phyloP scores from a whole-genome alignment of 1,140 invertebrate species.

The Drosophila albomicans region DNA sequence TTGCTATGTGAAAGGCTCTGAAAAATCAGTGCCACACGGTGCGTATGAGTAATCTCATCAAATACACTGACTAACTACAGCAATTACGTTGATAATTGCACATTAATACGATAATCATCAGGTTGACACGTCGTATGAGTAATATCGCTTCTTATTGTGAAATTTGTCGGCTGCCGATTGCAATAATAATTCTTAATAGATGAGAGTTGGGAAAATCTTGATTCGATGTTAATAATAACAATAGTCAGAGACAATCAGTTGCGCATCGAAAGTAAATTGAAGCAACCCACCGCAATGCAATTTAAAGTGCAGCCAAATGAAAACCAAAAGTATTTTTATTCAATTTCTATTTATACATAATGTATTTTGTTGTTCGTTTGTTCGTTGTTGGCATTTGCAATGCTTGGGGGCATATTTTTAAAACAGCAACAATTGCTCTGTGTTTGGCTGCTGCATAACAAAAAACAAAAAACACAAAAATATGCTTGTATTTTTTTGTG shows the following conservation, averaged over 20 bases:
- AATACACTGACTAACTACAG: slow-evolving; percentile 11
- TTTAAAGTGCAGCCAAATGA: slow-evolving; percentile 70
- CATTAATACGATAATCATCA: slow-evolving; percentile 23
- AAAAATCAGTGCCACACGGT: slow-evolving; percentile 45
- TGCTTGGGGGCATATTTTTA: slow-evolving; percentile 55
- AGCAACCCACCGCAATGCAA: slow-evolving; percentile 27
- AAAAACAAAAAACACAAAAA: not conserved
- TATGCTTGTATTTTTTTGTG: slow-evolving; percentile 28
- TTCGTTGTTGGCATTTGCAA: slow-evolving; percentile 58
- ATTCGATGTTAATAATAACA: not conserved
- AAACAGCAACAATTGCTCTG: slow-evolving; percentile 49
- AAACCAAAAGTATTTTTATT: slow-evolving; percentile 66
- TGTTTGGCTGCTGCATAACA: slow-evolving; percentile 1
- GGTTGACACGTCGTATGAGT: slow-evolving; percentile 49
- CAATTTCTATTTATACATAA: slow-evolving; percentile 67
- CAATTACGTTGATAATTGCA: slow-evolving; percentile 46
- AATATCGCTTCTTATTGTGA: slow-evolving; percentile 23
- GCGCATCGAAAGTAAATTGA: slow-evolving; percentile 62
- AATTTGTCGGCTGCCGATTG: not conserved
- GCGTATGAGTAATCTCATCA: slow-evolving; percentile 64
- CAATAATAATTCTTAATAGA: slow-evolving; percentile 10
- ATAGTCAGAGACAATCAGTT: slow-evolving; percentile 16
- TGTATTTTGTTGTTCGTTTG: slow-evolving; percentile 44
- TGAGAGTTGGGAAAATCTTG: not conserved
- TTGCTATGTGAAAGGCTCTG: slow-evolving; percentile 30